Conservation (phyloP, 2,797 vertebrate species). For the Labroides dimidiatus region DNA sequence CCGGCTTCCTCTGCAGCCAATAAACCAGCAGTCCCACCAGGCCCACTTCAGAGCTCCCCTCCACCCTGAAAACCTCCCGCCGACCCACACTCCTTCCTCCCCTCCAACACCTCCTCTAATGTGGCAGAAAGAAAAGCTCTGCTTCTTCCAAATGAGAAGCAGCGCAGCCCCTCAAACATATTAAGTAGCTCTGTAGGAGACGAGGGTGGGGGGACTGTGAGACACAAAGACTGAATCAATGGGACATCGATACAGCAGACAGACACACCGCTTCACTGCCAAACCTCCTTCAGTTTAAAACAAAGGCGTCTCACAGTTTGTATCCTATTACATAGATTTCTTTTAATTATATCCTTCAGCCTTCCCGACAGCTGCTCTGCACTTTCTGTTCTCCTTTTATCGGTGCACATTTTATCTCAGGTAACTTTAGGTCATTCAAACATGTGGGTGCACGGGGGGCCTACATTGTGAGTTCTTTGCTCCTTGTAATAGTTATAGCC, state of each 20-base stretch:
- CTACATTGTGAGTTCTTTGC: too few species aligned
- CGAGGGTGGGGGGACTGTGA: conserved; percentile 61
- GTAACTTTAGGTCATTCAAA: not conserved
- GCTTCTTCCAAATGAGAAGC: conserved; percentile 77
- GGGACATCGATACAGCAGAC: conserved; percentile 78
- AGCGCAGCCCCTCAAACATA: conserved; percentile 74
- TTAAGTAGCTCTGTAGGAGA: conserved; percentile 80
- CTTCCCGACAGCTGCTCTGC: too few species aligned
- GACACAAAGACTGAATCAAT: conserved; percentile 81
- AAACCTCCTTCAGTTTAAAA: conserved; percentile 48
- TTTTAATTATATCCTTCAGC: not conserved
- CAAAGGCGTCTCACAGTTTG: conserved; percentile 35
- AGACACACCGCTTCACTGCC: conserved; percentile 57
- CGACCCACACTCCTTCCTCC: conserved; percentile 55
- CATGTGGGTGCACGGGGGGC: not conserved
- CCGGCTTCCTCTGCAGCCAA: conserved; percentile 74
- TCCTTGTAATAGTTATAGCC: too few species aligned
- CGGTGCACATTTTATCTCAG: not conserved
- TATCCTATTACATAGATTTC: conserved; percentile 21
- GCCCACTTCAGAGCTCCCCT: conserved; percentile 70
- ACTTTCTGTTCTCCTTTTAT: not conserved
- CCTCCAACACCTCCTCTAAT: conserved; percentile 70
- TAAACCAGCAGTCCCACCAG: conserved; percentile 74
- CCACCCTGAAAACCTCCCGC: conserved; percentile 53
- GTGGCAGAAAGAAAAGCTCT: conserved; percentile 70